Base-by-base conservation (phyloP, 2,113 vertebrate species). In the Hassar affinis region DNA sequence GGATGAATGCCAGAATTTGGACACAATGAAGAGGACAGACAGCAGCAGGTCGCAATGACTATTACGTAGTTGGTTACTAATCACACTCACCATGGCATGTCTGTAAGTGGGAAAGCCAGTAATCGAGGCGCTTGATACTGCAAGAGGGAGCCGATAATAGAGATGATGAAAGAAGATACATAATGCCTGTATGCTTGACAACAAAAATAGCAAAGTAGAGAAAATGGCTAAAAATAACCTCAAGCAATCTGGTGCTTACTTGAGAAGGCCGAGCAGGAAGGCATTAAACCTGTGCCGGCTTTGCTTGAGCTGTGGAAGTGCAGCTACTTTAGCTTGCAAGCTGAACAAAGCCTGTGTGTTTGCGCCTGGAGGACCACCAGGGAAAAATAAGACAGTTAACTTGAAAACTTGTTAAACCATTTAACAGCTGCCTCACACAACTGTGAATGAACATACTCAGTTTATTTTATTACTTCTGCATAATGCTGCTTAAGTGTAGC, bases 211-310 rank as follows among this genome's bases (percentile, higher is more conserved):
- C 1, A 38, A 33, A 38, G 14, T 47, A 18, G 42, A 61, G 66
- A 64, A 62, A 27, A 51, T 33, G 35, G 42, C 57, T 35, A 47
- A 66, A 49, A 80, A 51, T 80, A 51, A 66, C 45, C 17, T 14
- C 6, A 35, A 35, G 12, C 12, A 14, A 15, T 25, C 59, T 59
- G 52, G 51, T 47, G 90, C 96, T 96, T 91, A 99, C 98, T 99
- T 99, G 83, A 99, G 89, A 45, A 99, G 95, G 80, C 97, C 97
- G 0, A 98, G 92, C 84, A 99, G 92, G 59, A 99, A 99, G 57
- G 97, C 95, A 0, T 99, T 97, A 90, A 99, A 99, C 77, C 95
- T 94, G 87, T 97, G 96, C 4, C 95, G 94, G 91, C 90, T 91
- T 90, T 93, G 96, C 85, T 86, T 92, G 30, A 99, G 95, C 0